Evolutionary conservation across 1,140 invertebrate species (phyloP).

Genomic region (Melitaea cinxia): DNA sequence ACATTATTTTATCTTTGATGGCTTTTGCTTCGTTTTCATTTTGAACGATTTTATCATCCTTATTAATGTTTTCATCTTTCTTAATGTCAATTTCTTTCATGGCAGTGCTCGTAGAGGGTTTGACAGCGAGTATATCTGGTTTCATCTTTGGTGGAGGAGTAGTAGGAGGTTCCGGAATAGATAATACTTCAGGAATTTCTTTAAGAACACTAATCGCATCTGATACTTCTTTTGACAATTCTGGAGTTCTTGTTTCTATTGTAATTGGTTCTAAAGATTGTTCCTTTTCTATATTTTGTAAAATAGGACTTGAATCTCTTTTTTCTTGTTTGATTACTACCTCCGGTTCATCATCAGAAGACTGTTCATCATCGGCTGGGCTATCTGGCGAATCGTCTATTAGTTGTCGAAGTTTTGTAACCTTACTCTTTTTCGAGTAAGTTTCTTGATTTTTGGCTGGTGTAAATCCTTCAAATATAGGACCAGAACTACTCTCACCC

Average conservation of each 20-base stretch:
- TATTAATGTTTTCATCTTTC: constrained; percentile 36
- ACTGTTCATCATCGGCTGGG: constrained; percentile 80
- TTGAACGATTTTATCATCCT: constrained; percentile 36
- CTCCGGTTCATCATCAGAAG: constrained; percentile 83
- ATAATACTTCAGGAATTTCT: constrained; percentile 46
- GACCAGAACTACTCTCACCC: constrained; percentile 73
- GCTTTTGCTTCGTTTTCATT: constrained; percentile 33
- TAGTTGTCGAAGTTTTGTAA: constrained; percentile 76
- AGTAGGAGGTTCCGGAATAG: constrained; percentile 54
- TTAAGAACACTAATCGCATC: constrained; percentile 44
- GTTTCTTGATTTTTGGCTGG: constrained; percentile 81
- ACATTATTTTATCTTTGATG: constrained; percentile 45
- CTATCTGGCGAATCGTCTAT: constrained; percentile 80
- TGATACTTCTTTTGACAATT: constrained; percentile 40
- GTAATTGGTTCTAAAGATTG: constrained; percentile 49
- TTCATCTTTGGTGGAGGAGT: constrained; percentile 59
- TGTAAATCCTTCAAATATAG: constrained; percentile 79
- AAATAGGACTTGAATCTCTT: constrained; percentile 45
- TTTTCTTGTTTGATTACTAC: constrained; percentile 71
- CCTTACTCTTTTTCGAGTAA: constrained; percentile 79
- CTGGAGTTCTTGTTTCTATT: constrained; percentile 43
- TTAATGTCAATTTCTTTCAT: constrained; percentile 35
- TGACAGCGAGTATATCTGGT: constrained; percentile 36
- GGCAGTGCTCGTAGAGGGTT: constrained; percentile 27
- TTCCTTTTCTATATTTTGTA: constrained; percentile 36